These are phyloP conservation scores for Neelides sp. DNA, from an alignment of 1,140 invertebrate species.

Conservation along the genomic window DNA sequence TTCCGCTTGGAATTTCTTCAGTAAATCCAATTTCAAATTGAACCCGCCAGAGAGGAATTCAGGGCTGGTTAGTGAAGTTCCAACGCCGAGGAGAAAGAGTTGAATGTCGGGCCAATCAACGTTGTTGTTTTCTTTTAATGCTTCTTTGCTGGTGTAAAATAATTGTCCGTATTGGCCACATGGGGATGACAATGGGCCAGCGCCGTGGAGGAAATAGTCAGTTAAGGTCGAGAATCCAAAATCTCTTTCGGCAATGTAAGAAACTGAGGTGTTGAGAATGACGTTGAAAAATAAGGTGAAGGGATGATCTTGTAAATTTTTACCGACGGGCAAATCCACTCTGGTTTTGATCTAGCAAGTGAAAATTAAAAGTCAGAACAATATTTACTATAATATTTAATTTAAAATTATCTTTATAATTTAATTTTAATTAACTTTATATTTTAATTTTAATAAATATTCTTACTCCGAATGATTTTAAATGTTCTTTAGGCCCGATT, in stretches of 20 bases:
- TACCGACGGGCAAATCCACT: background rate
- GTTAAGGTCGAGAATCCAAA: background rate
- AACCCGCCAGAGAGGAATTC: background rate
- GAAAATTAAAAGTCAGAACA: no score
- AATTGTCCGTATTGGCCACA: no score
- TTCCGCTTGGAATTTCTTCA: background rate
- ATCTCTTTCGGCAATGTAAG: background rate
- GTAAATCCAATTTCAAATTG: background rate
- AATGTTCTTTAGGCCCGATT: conserved; percentile 36
- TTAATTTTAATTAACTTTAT: no score
- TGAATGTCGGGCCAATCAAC: background rate
- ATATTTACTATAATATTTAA: no score
- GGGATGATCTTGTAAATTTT: background rate
- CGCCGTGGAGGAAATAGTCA: background rate
- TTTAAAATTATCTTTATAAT: no score
- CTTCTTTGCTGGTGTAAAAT: no score
- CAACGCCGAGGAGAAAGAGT: background rate
- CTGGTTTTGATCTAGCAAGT: background rate
- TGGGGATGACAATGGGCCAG: no score
- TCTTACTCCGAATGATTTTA: conserved; percentile 28
- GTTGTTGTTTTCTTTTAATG: background rate
- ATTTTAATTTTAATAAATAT: no score
- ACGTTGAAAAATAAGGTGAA: background rate
- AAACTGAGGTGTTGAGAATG: background rate
- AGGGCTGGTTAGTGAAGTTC: background rate